phyloP scores from a whole-genome alignment of 2,113 vertebrate species.

The Callipepla squamata region DNA sequence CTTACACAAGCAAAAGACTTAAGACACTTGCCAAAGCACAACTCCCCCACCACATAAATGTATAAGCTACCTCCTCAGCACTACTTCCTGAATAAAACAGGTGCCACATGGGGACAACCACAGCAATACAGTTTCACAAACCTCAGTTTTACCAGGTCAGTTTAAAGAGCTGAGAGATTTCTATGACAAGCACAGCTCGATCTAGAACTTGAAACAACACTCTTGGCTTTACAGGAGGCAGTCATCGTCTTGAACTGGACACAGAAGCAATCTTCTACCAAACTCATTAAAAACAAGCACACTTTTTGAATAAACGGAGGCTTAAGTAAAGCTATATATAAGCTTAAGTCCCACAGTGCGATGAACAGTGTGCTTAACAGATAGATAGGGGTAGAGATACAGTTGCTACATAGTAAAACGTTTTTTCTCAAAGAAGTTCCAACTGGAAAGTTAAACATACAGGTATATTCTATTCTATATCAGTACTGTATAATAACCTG shows the following conservation, averaged over 20 bases:
- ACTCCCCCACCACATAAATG: neutral
- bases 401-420: accelerated
- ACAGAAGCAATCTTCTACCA: neutral
- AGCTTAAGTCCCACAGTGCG: neutral
- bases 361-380: neutral
- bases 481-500: neutral
- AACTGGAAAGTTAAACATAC: neutral
- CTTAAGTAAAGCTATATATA: neutral
- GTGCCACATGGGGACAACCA: neutral
- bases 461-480: neutral
- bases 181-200: neutral
- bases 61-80: neutral
- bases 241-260: neutral
- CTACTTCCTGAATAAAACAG: neutral
- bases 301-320: neutral
- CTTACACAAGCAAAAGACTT: neutral
- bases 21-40: neutral
- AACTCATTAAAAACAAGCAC: neutral
- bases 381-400: neutral
- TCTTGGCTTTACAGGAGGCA: neutral
- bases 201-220: neutral
- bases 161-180: neutral
- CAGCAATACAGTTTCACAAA: neutral
- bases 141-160: neutral
- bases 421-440: neutral